These are phyloP conservation scores for Alaudala cheleensis DNA, from an alignment of 2,113 vertebrate species.

Conservation along the genomic window DNA sequence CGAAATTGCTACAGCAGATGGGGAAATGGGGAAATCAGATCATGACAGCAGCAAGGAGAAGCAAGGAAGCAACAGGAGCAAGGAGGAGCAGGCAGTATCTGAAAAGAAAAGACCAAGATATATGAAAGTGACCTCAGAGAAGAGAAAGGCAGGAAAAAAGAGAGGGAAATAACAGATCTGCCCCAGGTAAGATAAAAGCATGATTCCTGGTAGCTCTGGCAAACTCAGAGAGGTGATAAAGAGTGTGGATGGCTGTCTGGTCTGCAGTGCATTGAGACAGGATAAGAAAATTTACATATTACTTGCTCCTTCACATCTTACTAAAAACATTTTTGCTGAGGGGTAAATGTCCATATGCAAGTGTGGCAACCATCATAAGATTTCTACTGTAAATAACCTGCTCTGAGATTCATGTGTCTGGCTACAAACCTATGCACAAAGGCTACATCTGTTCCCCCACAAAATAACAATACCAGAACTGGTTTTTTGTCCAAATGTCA, in stretches of 20 bases:
- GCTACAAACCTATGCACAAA: not conserved
- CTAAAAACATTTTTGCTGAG: not conserved
- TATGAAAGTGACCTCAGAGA: not conserved
- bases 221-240: not conserved
- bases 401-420: not conserved
- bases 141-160: not conserved
- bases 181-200: not conserved
- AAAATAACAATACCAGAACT: not conserved
- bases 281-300: not conserved
- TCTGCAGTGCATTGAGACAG: not conserved
- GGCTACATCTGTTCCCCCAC: not conserved
- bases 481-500: not conserved
- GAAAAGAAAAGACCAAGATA: not conserved
- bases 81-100: not conserved
- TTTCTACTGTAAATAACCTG: not conserved
- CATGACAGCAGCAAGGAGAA: not conserved
- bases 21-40: conserved; percentile 33
- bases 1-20: conserved; percentile 41
- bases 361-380: not conserved
- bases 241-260: not conserved
- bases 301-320: not conserved
- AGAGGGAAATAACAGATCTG: not conserved
- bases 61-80: not conserved
- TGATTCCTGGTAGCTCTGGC: not conserved
- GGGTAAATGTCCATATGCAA: not conserved